Evolutionary conservation across 2,888 invertebrate genomes (phyloP), one percentile per base, ranked within the genome.

Genomic region (Dryobota labecula): DNA sequence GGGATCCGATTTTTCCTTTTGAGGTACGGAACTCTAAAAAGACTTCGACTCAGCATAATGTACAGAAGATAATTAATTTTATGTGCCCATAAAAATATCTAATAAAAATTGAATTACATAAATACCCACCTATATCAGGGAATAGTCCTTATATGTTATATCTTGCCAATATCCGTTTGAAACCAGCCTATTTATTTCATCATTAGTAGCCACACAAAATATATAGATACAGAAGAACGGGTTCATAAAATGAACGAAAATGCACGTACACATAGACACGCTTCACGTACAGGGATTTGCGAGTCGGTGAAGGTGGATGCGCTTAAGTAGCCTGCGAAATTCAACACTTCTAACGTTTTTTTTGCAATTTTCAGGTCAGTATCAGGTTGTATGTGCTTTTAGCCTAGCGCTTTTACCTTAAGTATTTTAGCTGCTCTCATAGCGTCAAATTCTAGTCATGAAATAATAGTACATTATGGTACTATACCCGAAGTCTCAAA

Each of bases 161-260:
- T 57, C n/a, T 45, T n/a, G n/a, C 30, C 49, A 60, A 76, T 67
- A 73, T 73, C 80, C 80, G 73, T 38, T 38, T 73, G 33, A n/a
- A 47, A 60, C 58, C 43, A 47, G 33, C 18, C 54, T 38, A 56
- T 45, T 60, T 38, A 51, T 62, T 83, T 36, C 38, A 45, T 70
- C 65, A 79, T 78, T 70, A 74, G 18, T 27, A 24, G 47, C 18
- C 24, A 66, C 13, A 67, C 7, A 36, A n/a, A 11, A 47, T 8
- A 11, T 0, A 15, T 24, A 47, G 6, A 0, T 6, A 27, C 27
- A 64, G 69, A 69, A 47, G 47, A n/a, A 47, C 15, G 1, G 9
- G 1, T 69, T 3, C 5, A 15, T 18, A 15, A 2, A 15, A 9
- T 2, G 2, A 13, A 5, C n/a, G 15, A 11, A 6, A 27, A 33